These are phyloP conservation scores for Zaprionus nigranus DNA, from an alignment of 1,140 invertebrate genomes.

Conservation along the genomic window DNA sequence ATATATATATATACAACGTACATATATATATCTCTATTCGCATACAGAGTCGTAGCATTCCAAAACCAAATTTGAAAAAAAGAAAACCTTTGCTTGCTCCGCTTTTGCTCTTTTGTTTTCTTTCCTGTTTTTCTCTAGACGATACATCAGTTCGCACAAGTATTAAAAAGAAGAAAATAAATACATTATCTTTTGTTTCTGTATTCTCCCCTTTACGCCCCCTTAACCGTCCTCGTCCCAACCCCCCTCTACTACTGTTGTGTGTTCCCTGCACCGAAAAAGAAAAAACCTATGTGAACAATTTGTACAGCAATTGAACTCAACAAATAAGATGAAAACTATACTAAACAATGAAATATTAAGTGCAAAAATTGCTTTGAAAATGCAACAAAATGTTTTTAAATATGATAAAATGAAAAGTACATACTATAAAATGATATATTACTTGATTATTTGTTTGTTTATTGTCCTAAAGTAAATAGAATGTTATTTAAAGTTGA, in stretches of 20 bases:
- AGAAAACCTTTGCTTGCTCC: constrained; percentile 40
- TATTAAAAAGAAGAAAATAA: constrained; percentile 53
- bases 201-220: constrained; percentile 15
- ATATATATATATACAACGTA: not conserved
- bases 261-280: constrained; percentile 67
- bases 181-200: constrained; percentile 28
- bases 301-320: constrained; percentile 78
- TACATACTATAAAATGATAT: constrained; percentile 52
- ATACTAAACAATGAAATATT: constrained; percentile 64
- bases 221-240: constrained; percentile 14
- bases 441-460: constrained; percentile 57
- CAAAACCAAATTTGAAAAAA: constrained; percentile 59
- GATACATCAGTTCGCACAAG: constrained; percentile 76
- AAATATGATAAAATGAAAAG: constrained; percentile 39
- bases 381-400: constrained; percentile 64
- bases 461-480: constrained; percentile 77
- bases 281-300: constrained; percentile 58
- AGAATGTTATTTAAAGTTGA: constrained; percentile 74
- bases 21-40: constrained; percentile 38
- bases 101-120: constrained; percentile 44
- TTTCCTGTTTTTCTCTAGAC: constrained; percentile 44
- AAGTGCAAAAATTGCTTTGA: constrained; percentile 77
- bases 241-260: constrained; percentile 21
- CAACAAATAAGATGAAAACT: constrained; percentile 21
- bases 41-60: constrained; percentile 79